Evolutionary conservation across 2,797 vertebrate species (phyloP), one percentile per base, ranked within the genome.

Genomic region (Peromyscus aztecus): DNA sequence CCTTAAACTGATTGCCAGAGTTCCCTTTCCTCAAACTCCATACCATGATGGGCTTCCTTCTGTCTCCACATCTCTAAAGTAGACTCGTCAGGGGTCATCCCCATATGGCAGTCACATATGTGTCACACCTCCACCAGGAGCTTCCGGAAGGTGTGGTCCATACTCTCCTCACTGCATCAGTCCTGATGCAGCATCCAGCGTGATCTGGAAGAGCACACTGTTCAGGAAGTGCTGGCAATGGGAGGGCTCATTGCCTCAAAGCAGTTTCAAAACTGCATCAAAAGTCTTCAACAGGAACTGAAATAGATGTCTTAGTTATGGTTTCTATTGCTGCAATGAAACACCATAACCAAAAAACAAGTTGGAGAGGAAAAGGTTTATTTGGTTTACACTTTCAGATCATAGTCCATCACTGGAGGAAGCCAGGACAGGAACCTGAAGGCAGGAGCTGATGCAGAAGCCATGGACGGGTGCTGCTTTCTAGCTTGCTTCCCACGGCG

Each of bases 221-320:
- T 17, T 46, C 31, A 43, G 77, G 46, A 21, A 76, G 24, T 27
- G 61, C n/a, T 81, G n/a, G 2, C 4, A 21, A 37, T 55, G 31
- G 29, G 40, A 43, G 52, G 31, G 4, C 61, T 52, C 61, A 49
- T 69, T 55, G 84, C 8, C 49, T 92, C 11, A 4, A 49, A 37
- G 6, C 4, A 19, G 21, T 83, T 83, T 37, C 8, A 52, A 85
- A 92, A 37, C 84, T 85, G 59, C 2, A 37, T n/a, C 14, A 2
- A 34, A 67, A 29, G 77, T 93, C 63, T 94, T 91, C 52, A 65
- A 89, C 71, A 78, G 84, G 65, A 43, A 92, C 80, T 84, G 61
- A 95, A 88, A 73, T 0, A 43, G 71, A 75, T 75, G 71, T 40
- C 71, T 75, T 43, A 40, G 71, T 73, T 40, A 23, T 10, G 21